A percentile compares a stretch with the other conserved stretches of the same genome.
phyloP scores from a whole-genome alignment of 2,113 vertebrate species.

The Illadopsis cleaveri region DNA sequence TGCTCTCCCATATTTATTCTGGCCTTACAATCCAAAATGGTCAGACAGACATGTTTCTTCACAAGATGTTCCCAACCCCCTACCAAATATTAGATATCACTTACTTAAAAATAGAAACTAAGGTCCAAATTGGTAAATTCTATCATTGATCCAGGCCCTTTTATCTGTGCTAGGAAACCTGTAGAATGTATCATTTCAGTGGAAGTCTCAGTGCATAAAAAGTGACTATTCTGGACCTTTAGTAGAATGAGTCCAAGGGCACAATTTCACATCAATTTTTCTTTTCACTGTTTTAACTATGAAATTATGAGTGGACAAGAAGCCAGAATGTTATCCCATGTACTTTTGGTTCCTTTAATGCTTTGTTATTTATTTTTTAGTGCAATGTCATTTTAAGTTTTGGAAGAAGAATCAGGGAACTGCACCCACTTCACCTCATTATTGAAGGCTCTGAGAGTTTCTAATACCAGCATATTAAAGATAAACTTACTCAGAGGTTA shows the following conservation, averaged over 20 bases:
- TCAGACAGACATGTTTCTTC: background rate
- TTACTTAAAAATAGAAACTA: slow-evolving; percentile 34
- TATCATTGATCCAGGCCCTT: slow-evolving; percentile 17
- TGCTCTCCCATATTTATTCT: background rate
- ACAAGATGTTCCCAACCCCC: background rate
- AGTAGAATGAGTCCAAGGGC: background rate
- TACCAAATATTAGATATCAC: background rate
- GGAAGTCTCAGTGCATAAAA: background rate
- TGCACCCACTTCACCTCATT: background rate
- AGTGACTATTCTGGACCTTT: background rate
- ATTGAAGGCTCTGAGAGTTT: background rate
- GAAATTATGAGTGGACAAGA: background rate
- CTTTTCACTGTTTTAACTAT: background rate
- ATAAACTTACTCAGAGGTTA: background rate
- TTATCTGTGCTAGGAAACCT: background rate
- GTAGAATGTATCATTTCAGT: background rate
- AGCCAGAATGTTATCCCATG: background rate
- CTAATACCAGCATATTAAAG: background rate
- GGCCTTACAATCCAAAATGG: background rate
- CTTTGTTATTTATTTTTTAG: background rate
- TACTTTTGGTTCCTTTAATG: background rate
- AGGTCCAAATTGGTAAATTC: background rate
- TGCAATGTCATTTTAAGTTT: background rate
- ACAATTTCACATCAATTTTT: background rate
- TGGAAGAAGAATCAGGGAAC: background rate